Conservation (phyloP, 2,888 invertebrate genomes). For the Lamellibrachia satsuma region DNA sequence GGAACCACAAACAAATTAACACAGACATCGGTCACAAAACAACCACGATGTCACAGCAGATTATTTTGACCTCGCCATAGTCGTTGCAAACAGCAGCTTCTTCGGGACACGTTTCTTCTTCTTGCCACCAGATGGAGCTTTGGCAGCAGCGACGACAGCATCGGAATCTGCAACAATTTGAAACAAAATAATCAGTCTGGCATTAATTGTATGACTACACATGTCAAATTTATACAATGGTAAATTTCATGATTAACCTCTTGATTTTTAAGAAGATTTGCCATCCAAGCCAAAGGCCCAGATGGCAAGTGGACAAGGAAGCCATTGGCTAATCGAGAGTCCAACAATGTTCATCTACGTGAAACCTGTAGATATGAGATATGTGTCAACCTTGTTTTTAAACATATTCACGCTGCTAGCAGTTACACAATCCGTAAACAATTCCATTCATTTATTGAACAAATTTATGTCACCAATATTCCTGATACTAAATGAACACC, state of each 20-base stretch:
- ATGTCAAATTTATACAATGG: neutral
- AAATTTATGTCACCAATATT: no score
- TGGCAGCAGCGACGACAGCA: neutral
- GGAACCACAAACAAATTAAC: neutral
- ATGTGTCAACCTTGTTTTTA: no score
- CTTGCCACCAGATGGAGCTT: slow-evolving; percentile 25
- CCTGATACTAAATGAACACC: neutral
- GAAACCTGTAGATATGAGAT: no score
- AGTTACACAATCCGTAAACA: no score
- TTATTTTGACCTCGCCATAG: slow-evolving; percentile 33
- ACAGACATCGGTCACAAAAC: neutral
- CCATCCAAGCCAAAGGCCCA: no score
- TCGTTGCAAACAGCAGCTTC: slow-evolving; percentile 33
- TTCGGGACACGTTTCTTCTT: slow-evolving; percentile 33
- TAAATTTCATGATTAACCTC: neutral
- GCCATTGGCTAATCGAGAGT: no score
- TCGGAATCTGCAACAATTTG: neutral
- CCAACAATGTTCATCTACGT: no score
- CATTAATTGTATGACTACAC: neutral
- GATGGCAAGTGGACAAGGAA: no score
- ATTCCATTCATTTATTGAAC: no score
- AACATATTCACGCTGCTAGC: no score
- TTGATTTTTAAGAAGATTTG: neutral
- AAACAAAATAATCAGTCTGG: neutral
- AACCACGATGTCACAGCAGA: neutral